Evolutionary conservation across 2,888 invertebrate species (phyloP), one percentile per base, ranked within the genome.

Genomic region (Neoitamus cyanurus): DNA sequence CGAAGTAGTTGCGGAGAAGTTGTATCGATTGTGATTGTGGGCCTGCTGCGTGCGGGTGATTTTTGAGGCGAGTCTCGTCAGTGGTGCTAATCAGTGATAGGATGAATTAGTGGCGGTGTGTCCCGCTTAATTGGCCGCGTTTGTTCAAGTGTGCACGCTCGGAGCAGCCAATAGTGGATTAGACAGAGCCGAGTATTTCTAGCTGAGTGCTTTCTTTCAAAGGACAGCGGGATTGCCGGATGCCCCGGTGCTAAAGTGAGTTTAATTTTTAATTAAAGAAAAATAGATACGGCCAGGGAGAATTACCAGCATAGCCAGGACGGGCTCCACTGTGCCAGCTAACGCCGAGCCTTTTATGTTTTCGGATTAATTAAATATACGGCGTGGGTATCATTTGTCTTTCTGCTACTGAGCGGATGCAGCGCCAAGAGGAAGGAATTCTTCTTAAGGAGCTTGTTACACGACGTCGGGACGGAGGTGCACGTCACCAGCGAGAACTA

Each of bases 191-290:
- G 42, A 69, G 69, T 69, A 82, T 69, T 82, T 82, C 48, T n/a
- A 82, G 82, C 68, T 37, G 69, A 82, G 69, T 69, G 82, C 69
- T 36, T 82, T 82, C 58, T 68, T 68, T 58, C 68, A 68, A 68
- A 48, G 46, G 30, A 46, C 48, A 48, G 46, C 28, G 15, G 28
- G 15, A 15, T 13, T n/a, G 37, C 25, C 31, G 78, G 78, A 48
- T 69, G 68, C 25, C 25, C 82, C 69, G 25, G 58, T 25, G 69
- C 15, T 69, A 37, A 28, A 69, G 82, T 82, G 69, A 82, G 82
- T 82, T 82, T 82, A 82, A 82, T 82, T 82, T 82, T 82, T 82
- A 82, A 82, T 82, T 82, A 82, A 82, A 82, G 82, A 82, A 82
- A 69, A 82, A 82, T 82, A 82, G 82, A 69, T 82, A 37, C 31